Evolutionary conservation across 1,140 invertebrate genomes (phyloP), one percentile per base, ranked within the genome.

Genomic region (Brachionus paranguensis): DNA sequence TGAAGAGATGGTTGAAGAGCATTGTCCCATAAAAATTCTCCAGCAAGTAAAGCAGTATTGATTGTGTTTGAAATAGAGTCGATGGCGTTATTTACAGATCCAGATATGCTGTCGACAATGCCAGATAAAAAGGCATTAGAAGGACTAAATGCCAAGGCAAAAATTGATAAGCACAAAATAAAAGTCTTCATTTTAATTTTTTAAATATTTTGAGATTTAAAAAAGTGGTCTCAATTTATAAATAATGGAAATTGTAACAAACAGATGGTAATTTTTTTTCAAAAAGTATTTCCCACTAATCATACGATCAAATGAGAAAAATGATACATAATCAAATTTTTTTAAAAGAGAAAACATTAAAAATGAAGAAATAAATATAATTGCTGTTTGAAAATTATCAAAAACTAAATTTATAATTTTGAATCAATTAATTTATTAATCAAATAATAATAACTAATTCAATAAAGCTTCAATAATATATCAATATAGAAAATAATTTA

Each of bases 11-110:
- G 78, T 43, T 60, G 53, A 17, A 81, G 27, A 81, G 78, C 78
- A 81, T 81, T 81, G 53, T 81, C 78, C 78, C 78, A 81, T 24
- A 81, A 68, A 47, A 81, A 81, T 64, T 81, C 29, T 24, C 78
- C 78, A 20, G 64, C 78, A 81, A 81, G 24, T 1, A 45, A 4
- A 45, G 53, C 78, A 68, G 50, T 81, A n/a, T 81, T 81, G 50
- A 81, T 64, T 20, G 78, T 81, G 33, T 37, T 64, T 11, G 33
- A n/a, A n/a, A 81, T 55, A n/a, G 53, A 37, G 12, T 60, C 60
- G 12, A 81, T 27, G 37, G 43, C 78, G 14, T 81, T 81, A 17
- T 47, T 47, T 3, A 68, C 6, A 17, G 50, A 29, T 14, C 33
- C 64, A 43, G 53, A 24, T n/a, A 81, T 27, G 14, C 7, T 29